Conservation (phyloP, 2,113 vertebrate genomes). For the Prochilodus magdalenae region DNA sequence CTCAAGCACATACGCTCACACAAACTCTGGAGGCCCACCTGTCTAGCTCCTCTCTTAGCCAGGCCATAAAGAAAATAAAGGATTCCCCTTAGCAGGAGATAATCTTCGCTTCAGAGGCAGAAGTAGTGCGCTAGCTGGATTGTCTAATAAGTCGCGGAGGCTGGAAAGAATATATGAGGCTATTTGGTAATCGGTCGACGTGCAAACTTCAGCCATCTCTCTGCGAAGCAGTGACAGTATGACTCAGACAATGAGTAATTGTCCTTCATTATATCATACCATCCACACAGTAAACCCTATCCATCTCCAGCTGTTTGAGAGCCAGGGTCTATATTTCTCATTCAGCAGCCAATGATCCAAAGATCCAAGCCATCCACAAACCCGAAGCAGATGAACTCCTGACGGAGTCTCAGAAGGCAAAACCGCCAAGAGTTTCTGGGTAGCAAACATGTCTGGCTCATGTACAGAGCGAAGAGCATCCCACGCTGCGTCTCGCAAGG, state of each 20-base stretch:
- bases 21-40: neutral
- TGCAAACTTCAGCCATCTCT: slow-evolving; percentile 15
- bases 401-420: slow-evolving; percentile 40
- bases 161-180: slow-evolving; percentile 9
- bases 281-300: slow-evolving; percentile 21
- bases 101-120: neutral
- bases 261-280: neutral
- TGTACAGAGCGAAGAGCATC: slow-evolving; percentile 37
- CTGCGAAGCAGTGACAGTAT: neutral
- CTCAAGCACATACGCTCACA: slow-evolving; percentile 18
- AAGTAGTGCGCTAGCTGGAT: neutral
- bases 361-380: slow-evolving; percentile 19
- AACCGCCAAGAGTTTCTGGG: slow-evolving; percentile 45
- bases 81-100: neutral
- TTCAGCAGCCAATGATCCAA: neutral
- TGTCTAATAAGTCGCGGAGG: neutral
- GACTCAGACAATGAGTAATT: slow-evolving; percentile 19
- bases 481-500: slow-evolving; percentile 36
- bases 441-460: slow-evolving; percentile 49
- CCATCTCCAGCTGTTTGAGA: slow-evolving; percentile 21
- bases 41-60: neutral
- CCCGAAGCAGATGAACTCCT: slow-evolving; percentile 25
- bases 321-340: slow-evolving; percentile 10
- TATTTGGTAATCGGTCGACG: slow-evolving; percentile 13
- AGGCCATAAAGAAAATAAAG: slow-evolving; percentile 8